phyloP scores from a whole-genome alignment of 2,888 invertebrate genomes.

The Osedax fenrisi region DNA sequence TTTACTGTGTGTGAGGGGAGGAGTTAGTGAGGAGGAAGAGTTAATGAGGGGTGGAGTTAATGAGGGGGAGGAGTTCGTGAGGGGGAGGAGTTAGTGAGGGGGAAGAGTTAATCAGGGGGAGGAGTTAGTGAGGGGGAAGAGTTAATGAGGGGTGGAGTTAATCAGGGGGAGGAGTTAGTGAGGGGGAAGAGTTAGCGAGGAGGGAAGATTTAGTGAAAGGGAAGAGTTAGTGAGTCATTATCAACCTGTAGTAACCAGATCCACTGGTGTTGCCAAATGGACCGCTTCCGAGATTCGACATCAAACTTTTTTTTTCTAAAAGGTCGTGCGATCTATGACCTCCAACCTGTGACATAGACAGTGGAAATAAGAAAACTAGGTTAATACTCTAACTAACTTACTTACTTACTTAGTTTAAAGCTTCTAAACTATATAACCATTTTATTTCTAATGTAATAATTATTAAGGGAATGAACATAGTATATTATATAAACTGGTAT shows the following conservation, averaged over 20 bases:
- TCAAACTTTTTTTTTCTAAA: constrained; percentile 35
- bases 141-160: background rate
- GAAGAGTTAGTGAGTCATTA: background rate
- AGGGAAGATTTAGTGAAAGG: background rate
- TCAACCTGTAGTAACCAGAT: constrained; percentile 35
- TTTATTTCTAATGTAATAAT: too few relatives aligned
- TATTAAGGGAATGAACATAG: too few relatives aligned
- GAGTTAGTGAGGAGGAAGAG: background rate
- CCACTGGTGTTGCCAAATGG: constrained; percentile 33
- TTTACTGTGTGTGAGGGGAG: constrained; percentile 21
- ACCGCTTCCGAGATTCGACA: constrained; percentile 39
- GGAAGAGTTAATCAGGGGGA: background rate
- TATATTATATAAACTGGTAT: too few relatives aligned
- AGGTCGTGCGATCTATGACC: constrained; percentile 36
- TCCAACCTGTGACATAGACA: constrained; percentile 37
- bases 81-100: background rate
- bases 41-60: background rate
- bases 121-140: background rate
- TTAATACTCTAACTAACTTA: constrained; percentile 46
- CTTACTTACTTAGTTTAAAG: too few relatives aligned
- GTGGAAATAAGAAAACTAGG: constrained; percentile 42
- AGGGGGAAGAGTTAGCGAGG: background rate
- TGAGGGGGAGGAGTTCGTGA: background rate
- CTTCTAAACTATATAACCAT: too few relatives aligned
- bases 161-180: background rate